Percentiles rank a stretch among this genome's conserved stretches.
phyloP scores from a whole-genome alignment of 2,113 vertebrate genomes.

The Perca schrenkii region DNA sequence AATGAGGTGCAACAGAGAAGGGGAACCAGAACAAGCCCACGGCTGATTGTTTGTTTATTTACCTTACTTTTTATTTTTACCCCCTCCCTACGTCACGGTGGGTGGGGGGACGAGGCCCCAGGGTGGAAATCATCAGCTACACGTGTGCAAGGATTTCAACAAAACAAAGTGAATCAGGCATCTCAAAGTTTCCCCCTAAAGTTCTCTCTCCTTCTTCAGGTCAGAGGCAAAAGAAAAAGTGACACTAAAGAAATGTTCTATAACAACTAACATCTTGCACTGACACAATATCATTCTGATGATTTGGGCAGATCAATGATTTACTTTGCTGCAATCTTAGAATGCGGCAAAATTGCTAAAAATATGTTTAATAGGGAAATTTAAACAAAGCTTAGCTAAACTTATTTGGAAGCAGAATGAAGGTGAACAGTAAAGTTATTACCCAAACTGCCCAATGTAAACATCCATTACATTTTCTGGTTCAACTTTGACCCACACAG shows the following conservation, averaged over 20 bases:
- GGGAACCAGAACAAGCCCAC: constrained; percentile 74
- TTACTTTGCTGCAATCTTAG: background rate
- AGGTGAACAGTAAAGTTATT: background rate
- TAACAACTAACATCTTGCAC: background rate
- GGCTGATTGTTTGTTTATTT: constrained; percentile 86
- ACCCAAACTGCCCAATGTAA: background rate
- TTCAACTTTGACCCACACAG: background rate
- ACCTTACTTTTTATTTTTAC: constrained; percentile 66
- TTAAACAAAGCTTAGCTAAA: background rate
- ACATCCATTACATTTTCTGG: constrained; percentile 4
- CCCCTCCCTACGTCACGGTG: constrained; percentile 14
- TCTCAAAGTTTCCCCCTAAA: background rate
- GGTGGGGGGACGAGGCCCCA: constrained; percentile 15
- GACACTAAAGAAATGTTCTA: background rate
- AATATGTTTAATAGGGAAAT: background rate
- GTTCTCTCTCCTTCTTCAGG: background rate
- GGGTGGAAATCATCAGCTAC: constrained; percentile 65
- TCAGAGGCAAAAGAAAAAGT: background rate
- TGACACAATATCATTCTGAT: background rate
- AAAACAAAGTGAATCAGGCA: constrained; percentile 56
- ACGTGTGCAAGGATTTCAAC: constrained; percentile 53
- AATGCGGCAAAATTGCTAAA: background rate
- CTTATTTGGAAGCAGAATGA: background rate
- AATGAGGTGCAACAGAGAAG: constrained; percentile 82
- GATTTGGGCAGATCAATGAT: background rate